Percentiles rank a stretch among this genome's conserved stretches.
Evolutionary conservation across 2,888 invertebrate species (phyloP).

Genomic region (Cataglyphis rosenhaueri): DNA sequence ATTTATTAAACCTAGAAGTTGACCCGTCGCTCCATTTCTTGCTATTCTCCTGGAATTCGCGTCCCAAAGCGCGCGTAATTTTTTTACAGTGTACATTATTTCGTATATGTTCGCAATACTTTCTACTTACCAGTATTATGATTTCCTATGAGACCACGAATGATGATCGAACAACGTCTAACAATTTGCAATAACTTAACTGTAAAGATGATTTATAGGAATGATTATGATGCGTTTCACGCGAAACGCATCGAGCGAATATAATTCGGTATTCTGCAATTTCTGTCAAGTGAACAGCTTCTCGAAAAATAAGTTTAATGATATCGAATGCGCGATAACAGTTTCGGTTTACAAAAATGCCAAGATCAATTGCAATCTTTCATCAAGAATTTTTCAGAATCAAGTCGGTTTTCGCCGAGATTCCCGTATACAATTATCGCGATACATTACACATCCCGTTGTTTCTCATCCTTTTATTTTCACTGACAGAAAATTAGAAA

Average conservation of each 20-base stretch:
- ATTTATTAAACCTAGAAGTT: slow-evolving; percentile 13
- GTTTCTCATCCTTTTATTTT: slow-evolving; percentile 8
- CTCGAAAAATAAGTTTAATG: slow-evolving; percentile 24
- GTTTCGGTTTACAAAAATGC: neutral
- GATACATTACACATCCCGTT: neutral
- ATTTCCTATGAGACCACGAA: slow-evolving; percentile 39
- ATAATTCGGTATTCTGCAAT: neutral
- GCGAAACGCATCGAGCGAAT: neutral
- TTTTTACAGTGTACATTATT: slow-evolving; percentile 30
- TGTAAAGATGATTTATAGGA: slow-evolving; percentile 33
- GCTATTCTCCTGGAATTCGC: slow-evolving; percentile 34
- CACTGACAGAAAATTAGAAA: neutral
- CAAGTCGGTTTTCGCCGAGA: slow-evolving; percentile 16
- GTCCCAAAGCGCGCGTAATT: slow-evolving; percentile 32
- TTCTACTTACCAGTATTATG: slow-evolving; percentile 2
- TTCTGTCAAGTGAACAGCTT: neutral
- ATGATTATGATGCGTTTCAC: slow-evolving; percentile 8
- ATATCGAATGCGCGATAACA: neutral
- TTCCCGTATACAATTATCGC: slow-evolving; percentile 4
- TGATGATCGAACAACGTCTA: slow-evolving; percentile 20
- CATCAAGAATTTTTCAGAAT: neutral
- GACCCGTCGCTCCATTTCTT: slow-evolving; percentile 29
- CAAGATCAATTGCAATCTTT: slow-evolving; percentile 7
- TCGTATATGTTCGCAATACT: slow-evolving; percentile 26
- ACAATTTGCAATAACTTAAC: slow-evolving; percentile 32